Evolutionary conservation across 2,888 invertebrate genomes (phyloP).

Genomic region (Hetaerina titia): DNA sequence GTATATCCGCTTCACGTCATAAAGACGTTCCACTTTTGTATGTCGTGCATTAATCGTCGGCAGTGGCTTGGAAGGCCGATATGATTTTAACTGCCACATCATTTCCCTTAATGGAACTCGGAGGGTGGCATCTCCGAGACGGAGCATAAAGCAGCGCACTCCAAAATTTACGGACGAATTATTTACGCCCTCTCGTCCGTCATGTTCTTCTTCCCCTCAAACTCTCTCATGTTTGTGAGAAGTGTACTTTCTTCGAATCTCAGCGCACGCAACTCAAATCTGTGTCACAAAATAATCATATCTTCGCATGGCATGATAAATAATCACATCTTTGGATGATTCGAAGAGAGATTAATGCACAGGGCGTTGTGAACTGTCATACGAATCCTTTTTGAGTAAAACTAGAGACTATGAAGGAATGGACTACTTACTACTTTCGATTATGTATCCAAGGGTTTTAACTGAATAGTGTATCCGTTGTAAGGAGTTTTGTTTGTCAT

Average conservation of each 20-base stretch:
- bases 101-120: constrained; percentile 17
- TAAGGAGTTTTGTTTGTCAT: neutral
- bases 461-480: no score
- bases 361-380: no score
- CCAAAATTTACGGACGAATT: neutral
- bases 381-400: no score
- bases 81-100: constrained; percentile 11
- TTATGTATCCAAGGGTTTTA: no score
- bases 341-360: no score
- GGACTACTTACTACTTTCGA: no score
- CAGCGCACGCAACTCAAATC: no score
- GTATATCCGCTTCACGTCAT: neutral
- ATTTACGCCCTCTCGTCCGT: constrained; percentile 9
- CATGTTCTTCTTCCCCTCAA: neutral
- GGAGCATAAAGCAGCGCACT: neutral
- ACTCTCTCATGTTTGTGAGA: neutral
- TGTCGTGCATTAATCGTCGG: neutral
- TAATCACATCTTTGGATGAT: no score
- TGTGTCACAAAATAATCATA: no score
- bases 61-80: constrained; percentile 2
- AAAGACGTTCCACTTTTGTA: constrained; percentile 2
- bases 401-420: no score
- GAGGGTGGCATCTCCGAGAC: neutral
- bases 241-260: neutral
- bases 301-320: no score